phyloP scores from a whole-genome alignment of 1,140 invertebrate species.

The Bemisia tabaci region DNA sequence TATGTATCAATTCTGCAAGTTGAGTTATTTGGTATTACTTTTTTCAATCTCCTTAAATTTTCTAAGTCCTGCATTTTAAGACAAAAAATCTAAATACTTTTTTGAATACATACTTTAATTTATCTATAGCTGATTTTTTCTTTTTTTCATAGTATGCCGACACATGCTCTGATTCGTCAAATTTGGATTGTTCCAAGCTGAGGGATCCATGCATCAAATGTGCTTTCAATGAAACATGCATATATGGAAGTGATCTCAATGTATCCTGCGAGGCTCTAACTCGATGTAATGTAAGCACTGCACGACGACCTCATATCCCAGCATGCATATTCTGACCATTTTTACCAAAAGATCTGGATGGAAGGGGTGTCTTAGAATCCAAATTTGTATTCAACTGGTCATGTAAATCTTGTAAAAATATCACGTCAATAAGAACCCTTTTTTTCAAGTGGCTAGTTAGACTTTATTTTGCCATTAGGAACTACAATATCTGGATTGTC shows the following conservation, averaged over 20 bases:
- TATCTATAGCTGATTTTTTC: not conserved
- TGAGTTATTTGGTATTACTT: too few species aligned
- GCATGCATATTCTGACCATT: not conserved
- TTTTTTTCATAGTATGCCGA: not conserved
- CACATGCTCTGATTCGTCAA: constrained; percentile 7
- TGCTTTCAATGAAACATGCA: constrained; percentile 21
- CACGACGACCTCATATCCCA: not conserved
- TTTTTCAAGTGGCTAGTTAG: too few species aligned
- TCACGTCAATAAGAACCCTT: not conserved
- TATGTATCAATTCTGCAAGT: too few species aligned
- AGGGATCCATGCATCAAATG: constrained; percentile 21
- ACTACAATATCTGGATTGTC: too few species aligned
- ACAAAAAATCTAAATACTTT: not conserved
- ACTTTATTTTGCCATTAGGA: too few species aligned
- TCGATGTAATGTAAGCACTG: constrained; percentile 16
- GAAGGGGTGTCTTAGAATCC: not conserved
- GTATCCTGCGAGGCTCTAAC: constrained; percentile 18
- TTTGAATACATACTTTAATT: not conserved
- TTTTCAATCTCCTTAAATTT: too few species aligned
- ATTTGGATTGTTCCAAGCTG: constrained; percentile 15
- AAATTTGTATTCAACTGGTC: not conserved
- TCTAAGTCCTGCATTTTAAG: not conserved
- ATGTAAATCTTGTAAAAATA: not conserved
- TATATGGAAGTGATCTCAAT: constrained; percentile 21
- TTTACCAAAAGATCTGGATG: not conserved